phyloP scores from a whole-genome alignment of 2,113 vertebrate genomes.

The Takifugu bimaculatus region DNA sequence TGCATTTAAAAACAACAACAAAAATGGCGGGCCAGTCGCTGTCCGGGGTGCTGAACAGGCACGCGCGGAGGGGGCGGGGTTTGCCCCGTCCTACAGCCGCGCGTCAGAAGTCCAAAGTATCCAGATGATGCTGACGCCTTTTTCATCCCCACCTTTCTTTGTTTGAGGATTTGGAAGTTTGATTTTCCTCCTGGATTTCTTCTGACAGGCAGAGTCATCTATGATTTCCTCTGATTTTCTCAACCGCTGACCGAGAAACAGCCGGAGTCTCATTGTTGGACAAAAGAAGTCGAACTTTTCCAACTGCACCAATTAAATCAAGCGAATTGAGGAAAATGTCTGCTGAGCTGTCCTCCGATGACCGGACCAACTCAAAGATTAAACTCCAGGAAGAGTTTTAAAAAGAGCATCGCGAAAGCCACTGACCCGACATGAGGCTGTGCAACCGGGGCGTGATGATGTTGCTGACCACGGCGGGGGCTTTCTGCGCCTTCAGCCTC shows the following conservation, averaged over 20 bases:
- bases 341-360: slow-evolving; percentile 1
- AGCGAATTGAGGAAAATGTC: slow-evolving; percentile 12
- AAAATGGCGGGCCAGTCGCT: too few species aligned
- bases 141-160: neutral
- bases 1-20: too few species aligned
- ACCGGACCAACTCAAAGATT: slow-evolving; percentile 13
- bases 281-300: neutral
- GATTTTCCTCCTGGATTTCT: too few species aligned
- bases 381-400: slow-evolving; percentile 20
- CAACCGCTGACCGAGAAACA: slow-evolving; percentile 14
- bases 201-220: neutral
- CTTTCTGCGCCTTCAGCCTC: slow-evolving; percentile 94
- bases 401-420: slow-evolving; percentile 1
- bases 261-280: neutral
- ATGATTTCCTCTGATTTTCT: neutral
- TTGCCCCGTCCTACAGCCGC: neutral
- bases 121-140: neutral
- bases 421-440: slow-evolving; percentile 83
- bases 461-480: slow-evolving; percentile 92
- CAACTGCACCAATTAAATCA: neutral
- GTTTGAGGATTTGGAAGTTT: too few species aligned
- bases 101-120: neutral
- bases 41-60: neutral
- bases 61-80: too few species aligned
- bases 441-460: slow-evolving; percentile 91